Evolutionary conservation across 1,140 invertebrate species (phyloP).

Genomic region (Cyrtorhinus lividipennis): DNA sequence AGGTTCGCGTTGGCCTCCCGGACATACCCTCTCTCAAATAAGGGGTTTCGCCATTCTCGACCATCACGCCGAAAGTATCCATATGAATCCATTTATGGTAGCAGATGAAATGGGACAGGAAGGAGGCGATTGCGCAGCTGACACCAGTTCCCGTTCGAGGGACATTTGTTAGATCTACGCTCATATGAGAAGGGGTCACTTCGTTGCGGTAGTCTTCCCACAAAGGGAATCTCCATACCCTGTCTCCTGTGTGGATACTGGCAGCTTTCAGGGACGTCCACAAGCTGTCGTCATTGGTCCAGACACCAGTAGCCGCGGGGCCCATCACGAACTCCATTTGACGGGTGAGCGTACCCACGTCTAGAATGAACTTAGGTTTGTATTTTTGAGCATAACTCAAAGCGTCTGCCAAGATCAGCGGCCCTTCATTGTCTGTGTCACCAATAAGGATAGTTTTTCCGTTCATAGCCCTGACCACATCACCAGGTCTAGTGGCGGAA

Average conservation of each 20-base stretch:
- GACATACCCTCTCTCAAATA: slow-evolving; percentile 59
- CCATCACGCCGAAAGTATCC: slow-evolving; percentile 39
- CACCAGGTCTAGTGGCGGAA: slow-evolving; percentile 42
- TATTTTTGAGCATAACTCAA: slow-evolving; percentile 34
- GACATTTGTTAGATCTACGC: background rate
- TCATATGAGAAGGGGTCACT: slow-evolving; percentile 25
- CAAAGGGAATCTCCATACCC: slow-evolving; percentile 51
- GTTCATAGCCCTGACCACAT: slow-evolving; percentile 47
- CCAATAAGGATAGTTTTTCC: slow-evolving; percentile 49
- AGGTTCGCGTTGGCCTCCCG: slow-evolving; percentile 62
- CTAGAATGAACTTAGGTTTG: slow-evolving; percentile 41
- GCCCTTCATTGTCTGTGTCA: slow-evolving; percentile 51
- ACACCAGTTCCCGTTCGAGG: slow-evolving; percentile 29
- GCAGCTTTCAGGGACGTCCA: slow-evolving; percentile 36
- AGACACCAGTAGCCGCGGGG: slow-evolving; percentile 38
- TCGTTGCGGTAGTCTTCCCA: slow-evolving; percentile 40
- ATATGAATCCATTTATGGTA: slow-evolving; percentile 39
- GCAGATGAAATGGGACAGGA: slow-evolving; percentile 41
- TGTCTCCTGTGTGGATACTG: slow-evolving; percentile 41
- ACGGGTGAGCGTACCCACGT: slow-evolving; percentile 39
- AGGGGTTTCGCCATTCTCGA: slow-evolving; percentile 44
- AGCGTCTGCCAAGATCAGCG: slow-evolving; percentile 47
- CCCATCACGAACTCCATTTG: slow-evolving; percentile 32
- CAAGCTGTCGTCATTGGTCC: slow-evolving; percentile 36
- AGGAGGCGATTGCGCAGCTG: slow-evolving; percentile 39